A percentile compares a stretch with the other conserved stretches of the same genome.
Evolutionary conservation across 1,140 invertebrate genomes (phyloP).

Genomic region (Drosophila ogumai): DNA sequence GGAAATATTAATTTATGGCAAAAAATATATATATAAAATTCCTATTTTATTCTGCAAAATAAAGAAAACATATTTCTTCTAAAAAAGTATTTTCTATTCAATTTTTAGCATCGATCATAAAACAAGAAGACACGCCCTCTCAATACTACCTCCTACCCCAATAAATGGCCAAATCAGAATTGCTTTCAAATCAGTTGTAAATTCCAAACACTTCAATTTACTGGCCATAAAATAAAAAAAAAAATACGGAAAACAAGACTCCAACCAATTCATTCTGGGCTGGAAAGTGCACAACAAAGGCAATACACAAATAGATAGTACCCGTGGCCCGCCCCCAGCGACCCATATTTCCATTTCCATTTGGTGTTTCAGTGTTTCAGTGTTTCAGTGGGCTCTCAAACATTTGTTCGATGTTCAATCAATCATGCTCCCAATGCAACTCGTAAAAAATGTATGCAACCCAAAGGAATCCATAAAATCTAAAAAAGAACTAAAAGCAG

Average conservation of each 20-base stretch:
- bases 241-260: not conserved
- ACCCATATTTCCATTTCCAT: slow-evolving; percentile 32
- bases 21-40: not conserved
- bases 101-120: not conserved
- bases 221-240: slow-evolving; percentile 39
- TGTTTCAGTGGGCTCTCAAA: slow-evolving; percentile 17
- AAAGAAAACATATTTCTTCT: not conserved
- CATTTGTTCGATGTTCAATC: slow-evolving; percentile 46
- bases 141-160: no score
- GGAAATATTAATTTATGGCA: no score
- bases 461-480: slow-evolving; percentile 20
- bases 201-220: slow-evolving; percentile 53
- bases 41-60: no score
- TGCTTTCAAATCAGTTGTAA: slow-evolving; percentile 27
- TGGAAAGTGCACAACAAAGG: slow-evolving; percentile 25
- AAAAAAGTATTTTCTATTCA: not conserved
- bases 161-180: slow-evolving; percentile 17
- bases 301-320: slow-evolving; percentile 34
- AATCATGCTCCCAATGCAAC: slow-evolving; percentile 51
- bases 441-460: slow-evolving; percentile 40
- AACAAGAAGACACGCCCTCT: slow-evolving; percentile 4
- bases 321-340: not conserved
- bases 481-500: slow-evolving; percentile 9
- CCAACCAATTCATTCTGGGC: slow-evolving; percentile 3
- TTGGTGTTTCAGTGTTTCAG: slow-evolving; percentile 13